phyloP scores from a whole-genome alignment of 2,888 invertebrate species.

The Mythimna ferrago region DNA sequence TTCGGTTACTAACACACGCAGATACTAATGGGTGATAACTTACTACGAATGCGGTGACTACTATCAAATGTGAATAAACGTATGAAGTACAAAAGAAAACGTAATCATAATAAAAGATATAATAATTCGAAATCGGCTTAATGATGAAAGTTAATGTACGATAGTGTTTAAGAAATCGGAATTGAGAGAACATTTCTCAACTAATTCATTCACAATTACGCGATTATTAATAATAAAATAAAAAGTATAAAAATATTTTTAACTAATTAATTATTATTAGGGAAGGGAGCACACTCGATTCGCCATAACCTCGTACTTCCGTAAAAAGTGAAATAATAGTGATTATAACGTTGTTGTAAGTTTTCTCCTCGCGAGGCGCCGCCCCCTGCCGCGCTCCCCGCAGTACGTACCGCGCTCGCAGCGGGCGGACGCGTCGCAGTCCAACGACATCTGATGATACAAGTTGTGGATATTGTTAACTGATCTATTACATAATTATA shows the following conservation, averaged over 20 bases:
- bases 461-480: conserved; percentile 79
- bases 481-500: conserved; percentile 73
- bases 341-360: conserved; percentile 71
- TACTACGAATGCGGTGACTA: conserved; percentile 71
- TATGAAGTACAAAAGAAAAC: conserved; percentile 87
- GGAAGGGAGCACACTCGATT: conserved; percentile 69
- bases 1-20: conserved; percentile 39
- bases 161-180: conserved; percentile 84
- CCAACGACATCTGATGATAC: conserved; percentile 76
- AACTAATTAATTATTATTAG: conserved; percentile 64
- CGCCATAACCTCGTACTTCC: conserved; percentile 77
- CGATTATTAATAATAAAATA: conserved; percentile 59
- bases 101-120: conserved; percentile 79
- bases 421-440: conserved; percentile 64
- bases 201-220: conserved; percentile 66
- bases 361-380: conserved; percentile 60
- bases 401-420: conserved; percentile 6
- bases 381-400: conserved; percentile 14
- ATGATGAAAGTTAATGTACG: conserved; percentile 76
- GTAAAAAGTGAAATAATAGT: conserved; percentile 70
- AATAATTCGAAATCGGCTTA: conserved; percentile 84
- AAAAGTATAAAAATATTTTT: conserved; percentile 59
- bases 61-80: conserved; percentile 71
- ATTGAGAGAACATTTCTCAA: conserved; percentile 79
- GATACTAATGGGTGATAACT: conserved; percentile 53